Evolutionary conservation across 2,113 vertebrate genomes (phyloP), one percentile per base, ranked within the genome.

Genomic region (Oceanodroma tethys): DNA sequence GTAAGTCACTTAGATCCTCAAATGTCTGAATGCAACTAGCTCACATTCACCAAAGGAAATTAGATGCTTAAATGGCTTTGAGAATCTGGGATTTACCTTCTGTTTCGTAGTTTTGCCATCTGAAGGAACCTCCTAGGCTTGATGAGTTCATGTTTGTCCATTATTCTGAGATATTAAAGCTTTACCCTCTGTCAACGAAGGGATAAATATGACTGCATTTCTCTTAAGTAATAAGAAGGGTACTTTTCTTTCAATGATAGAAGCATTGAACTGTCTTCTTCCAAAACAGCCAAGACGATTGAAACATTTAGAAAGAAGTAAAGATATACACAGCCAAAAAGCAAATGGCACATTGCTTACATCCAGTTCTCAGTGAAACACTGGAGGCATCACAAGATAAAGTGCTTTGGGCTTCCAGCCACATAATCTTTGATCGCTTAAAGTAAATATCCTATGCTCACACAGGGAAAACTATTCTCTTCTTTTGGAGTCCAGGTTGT

Each of bases 331-430:
- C 68, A 87, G 90, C 92, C 89, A 93, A 91, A 95, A 95, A 95
- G 68, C 82, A 94, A 96, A 93, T 95, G 96, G 94, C 91, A 95
- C 47, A 1, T 90, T 94, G 93, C 93, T 97, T 79, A 42, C 87
- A 87, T 95, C 91, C 95, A 94, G 92, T 65, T 72, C 93, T 80
- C 94, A 65, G 85, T 23, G 78, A 96, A 96, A 78, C 91, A 94
- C 85, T 88, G 95, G 92, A 94, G 72, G 90, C 88, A 88, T 92
- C 3, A 0, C 92, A 95, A 90, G 95, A 94, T 96, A 96, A 97
- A 97, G 94, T 96, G 96, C 94, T 97, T 97, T 82, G 94, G 96
- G 95, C 95, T 96, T 96, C 84, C 89, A 95, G 93, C 91, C 84
- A 87, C 86, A 88, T 84, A 76, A 94, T 95, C 94, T 96, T 96